Conservation (phyloP, 2,888 invertebrate genomes). For the Eueremaeus valkanovi region DNA sequence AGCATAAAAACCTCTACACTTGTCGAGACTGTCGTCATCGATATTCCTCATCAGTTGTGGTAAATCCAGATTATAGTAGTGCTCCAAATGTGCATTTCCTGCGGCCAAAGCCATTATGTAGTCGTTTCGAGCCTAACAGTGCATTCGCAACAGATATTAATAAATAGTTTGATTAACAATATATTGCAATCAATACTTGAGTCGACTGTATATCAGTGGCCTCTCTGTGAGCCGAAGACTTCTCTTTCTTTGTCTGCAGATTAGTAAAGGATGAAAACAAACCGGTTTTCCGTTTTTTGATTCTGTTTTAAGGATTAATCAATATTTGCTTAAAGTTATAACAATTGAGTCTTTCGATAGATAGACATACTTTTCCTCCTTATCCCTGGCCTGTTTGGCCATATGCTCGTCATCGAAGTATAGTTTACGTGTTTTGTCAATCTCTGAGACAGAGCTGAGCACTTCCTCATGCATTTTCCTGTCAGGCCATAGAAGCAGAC, state of each 20-base stretch:
- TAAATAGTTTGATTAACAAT: background rate
- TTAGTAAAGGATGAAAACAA: conserved; percentile 44
- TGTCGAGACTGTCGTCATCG: conserved; percentile 41
- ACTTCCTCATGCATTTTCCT: conserved; percentile 79
- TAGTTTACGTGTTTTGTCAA: conserved; percentile 88
- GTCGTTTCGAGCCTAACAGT: conserved; percentile 85
- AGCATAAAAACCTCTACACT: conserved; percentile 36
- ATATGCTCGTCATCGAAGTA: conserved; percentile 95
- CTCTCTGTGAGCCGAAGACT: conserved; percentile 66
- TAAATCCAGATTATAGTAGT: conserved; percentile 86
- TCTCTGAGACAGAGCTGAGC: conserved; percentile 76
- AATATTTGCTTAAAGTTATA: conserved; percentile 40
- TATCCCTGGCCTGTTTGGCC: conserved; percentile 89
- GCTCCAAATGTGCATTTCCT: conserved; percentile 85
- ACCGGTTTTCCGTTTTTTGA: conserved; percentile 42
- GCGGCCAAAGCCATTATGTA: conserved; percentile 85
- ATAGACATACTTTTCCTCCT: conserved; percentile 69
- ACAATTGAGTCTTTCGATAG: conserved; percentile 28
- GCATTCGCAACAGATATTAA: background rate
- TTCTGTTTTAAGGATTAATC: conserved; percentile 61
- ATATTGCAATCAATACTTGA: conserved; percentile 26
- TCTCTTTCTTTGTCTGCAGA: conserved; percentile 44
- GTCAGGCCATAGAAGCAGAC: background rate
- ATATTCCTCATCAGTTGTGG: conserved; percentile 72
- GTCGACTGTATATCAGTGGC: conserved; percentile 89